A percentile compares a stretch with the other conserved stretches of the same genome.
These are phyloP conservation scores for Cordilura impudica DNA, from an alignment of 2,888 invertebrate species.

Conservation along the genomic window DNA sequence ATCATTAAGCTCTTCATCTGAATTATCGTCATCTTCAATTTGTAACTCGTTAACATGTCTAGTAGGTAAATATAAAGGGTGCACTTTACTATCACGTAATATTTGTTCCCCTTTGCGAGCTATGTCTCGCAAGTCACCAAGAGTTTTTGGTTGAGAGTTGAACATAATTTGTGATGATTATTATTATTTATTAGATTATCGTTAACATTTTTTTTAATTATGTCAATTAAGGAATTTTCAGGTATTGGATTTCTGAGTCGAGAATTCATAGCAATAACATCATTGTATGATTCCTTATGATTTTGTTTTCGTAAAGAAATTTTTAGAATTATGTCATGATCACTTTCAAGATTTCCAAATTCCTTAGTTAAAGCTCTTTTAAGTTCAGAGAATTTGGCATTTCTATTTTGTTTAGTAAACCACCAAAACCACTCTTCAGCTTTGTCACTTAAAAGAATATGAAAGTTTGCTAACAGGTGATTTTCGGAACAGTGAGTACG, in stretches of 20 bases:
- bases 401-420: too few relatives aligned
- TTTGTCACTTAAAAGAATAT: too few relatives aligned
- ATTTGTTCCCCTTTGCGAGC: not conserved
- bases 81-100: not conserved
- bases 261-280: not conserved
- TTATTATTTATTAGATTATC: not conserved
- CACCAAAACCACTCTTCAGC: too few relatives aligned
- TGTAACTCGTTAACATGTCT: too few relatives aligned
- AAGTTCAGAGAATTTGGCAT: too few relatives aligned
- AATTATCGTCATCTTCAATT: too few relatives aligned
- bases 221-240: not conserved
- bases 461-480: too few relatives aligned
- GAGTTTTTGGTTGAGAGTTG: not conserved
- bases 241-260: not conserved
- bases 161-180: too few relatives aligned
- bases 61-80: too few relatives aligned
- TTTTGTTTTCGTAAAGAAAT: not conserved
- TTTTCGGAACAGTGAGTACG: too few relatives aligned
- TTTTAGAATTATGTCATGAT: slow-evolving; percentile 5
- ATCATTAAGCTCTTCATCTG: not conserved
- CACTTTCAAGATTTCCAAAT: too few relatives aligned
- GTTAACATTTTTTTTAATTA: slow-evolving; percentile 18
- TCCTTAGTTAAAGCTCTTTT: slow-evolving; percentile 12
- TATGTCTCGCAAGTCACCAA: not conserved
- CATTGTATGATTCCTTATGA: slow-evolving; percentile 2